Base-by-base conservation (phyloP, 2,797 vertebrate species). In the Cossypha polioptera region DNA sequence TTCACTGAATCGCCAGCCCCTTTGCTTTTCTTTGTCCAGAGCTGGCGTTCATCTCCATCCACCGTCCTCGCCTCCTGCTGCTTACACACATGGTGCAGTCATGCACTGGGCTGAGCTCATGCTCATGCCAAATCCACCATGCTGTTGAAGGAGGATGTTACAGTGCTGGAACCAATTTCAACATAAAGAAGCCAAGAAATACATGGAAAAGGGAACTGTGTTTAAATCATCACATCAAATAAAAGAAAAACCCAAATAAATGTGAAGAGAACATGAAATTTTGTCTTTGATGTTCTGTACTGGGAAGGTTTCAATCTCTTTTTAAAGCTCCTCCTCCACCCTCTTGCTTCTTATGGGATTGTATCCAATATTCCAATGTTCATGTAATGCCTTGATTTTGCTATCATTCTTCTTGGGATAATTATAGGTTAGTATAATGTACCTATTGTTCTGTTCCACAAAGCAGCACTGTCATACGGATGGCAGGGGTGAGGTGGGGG, bases 361-460 rank as follows among this genome's bases (percentile, higher is more conserved):
- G 92, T 72, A 88, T 96, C 96, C 97, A 97, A 91, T 95, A 96
- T 97, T 97, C 94, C 88, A 94, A 43, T 88, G 90, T 92, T 96
- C 97, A 80, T 80, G 87, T 92, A 97, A 96, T 95, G 97, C 96
- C 96, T 97, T 97, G 96, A 96, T 95, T 97, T 97, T 69, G 91
- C 97, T 96, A 96, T 97, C 81, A 92, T 94, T 97, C 97, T 97
- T 98, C 96, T 95, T 53, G 81, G 95, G 97, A 96, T 98, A 97
- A 97, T 98, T 97, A 97, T 97, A 97, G 97, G 96, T 97, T 97
- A 95, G 96, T 94, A 98, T 97, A 98, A 98, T 98, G 95, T 96
- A 96, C 92, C 94, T 97, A 98, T 97, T 98, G 98, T 98, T 98
- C 97, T 94, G 35, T 81, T 96, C 94, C 91, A 98, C 97, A 98